These are phyloP conservation scores for Physocephala rufipes DNA, from an alignment of 2,888 invertebrate genomes.

Conservation along the genomic window DNA sequence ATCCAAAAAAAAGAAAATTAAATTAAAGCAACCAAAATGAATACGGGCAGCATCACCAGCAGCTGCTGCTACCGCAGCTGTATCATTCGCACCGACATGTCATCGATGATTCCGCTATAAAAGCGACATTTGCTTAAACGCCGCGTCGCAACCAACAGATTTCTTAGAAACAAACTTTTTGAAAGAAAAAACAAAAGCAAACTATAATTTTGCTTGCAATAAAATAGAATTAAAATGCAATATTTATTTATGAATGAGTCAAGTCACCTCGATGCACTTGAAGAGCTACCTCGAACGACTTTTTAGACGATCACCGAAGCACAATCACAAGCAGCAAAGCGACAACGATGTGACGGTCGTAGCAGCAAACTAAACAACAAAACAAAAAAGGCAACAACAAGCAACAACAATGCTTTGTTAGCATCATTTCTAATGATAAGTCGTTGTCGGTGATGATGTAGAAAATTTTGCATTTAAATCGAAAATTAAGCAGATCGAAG, in stretches of 20 bases:
- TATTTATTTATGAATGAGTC: constrained; percentile 34
- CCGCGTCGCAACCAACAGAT: neutral
- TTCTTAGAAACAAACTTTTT: constrained; percentile 20
- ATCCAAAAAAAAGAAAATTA: too few species aligned
- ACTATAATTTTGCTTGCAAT: constrained; percentile 7
- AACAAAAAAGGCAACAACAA: neutral
- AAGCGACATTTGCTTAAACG: neutral
- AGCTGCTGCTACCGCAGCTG: neutral
- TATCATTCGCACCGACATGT: neutral
- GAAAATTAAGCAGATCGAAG: constrained; percentile 6
- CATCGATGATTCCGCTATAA: neutral
- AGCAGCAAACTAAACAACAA: neutral
- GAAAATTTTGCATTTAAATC: constrained; percentile 15
- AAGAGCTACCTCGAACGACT: neutral
- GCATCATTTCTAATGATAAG: neutral
- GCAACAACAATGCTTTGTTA: neutral
- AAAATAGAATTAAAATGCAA: constrained; percentile 21
- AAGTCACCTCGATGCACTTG: constrained; percentile 4
- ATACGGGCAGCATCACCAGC: neutral
- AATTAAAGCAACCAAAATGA: neutral
- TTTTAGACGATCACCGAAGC: neutral
- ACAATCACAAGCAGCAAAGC: neutral
- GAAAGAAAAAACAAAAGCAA: neutral
- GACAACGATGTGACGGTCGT: neutral
- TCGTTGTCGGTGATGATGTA: neutral